phyloP scores from a whole-genome alignment of 1,140 invertebrate species.

The Penaeus indicus region DNA sequence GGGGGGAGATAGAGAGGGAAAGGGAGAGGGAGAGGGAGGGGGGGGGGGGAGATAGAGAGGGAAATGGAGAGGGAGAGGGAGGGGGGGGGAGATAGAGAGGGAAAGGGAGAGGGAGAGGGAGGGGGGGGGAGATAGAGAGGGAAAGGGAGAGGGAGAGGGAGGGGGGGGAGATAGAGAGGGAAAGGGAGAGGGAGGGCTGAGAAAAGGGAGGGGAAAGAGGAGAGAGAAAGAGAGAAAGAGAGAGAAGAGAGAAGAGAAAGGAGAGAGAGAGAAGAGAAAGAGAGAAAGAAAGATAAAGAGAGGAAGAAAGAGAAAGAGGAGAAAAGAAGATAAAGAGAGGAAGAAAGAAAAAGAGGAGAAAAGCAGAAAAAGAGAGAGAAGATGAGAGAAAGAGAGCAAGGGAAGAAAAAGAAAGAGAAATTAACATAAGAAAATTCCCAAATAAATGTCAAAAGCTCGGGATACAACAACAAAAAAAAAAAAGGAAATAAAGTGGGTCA shows the following conservation, averaged over 20 bases:
- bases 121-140: background rate
- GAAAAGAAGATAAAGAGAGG: no score
- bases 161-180: slow-evolving; percentile 33
- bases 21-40: background rate
- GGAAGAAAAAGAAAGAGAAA: no score
- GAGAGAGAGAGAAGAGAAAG: background rate
- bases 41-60: background rate
- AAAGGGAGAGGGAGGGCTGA: background rate
- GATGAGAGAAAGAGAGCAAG: no score
- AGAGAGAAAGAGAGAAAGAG: no score
- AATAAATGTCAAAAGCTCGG: no score
- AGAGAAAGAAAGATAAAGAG: slow-evolving; percentile 44
- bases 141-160: slow-evolving; percentile 4
- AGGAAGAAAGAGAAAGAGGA: slow-evolving; percentile 39
- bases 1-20: background rate
- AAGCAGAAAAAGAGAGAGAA: no score
- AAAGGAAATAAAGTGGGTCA: no score
- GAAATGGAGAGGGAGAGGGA: slow-evolving; percentile 4
- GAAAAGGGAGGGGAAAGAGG: no score
- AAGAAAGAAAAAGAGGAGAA: no score
- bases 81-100: slow-evolving; percentile 19
- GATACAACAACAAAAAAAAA: no score
- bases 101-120: slow-evolving; percentile 22
- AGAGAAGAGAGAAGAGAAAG: no score
- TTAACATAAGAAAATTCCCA: no score